Conservation (phyloP, 2,113 vertebrate species). For the Cinclus cinclus region DNA sequence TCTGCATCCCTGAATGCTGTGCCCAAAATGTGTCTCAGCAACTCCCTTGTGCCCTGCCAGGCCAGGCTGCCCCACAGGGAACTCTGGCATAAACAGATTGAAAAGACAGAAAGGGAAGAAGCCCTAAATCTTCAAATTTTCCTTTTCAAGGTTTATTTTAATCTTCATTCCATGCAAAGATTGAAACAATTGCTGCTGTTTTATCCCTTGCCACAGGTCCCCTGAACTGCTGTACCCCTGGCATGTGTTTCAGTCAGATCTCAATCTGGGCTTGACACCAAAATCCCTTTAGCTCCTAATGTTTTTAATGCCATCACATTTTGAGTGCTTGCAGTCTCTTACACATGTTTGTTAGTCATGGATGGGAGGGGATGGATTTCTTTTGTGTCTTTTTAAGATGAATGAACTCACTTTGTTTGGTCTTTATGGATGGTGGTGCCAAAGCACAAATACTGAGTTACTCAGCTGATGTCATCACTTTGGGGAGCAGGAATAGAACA, state of each 20-base stretch:
- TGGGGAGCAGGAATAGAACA: neutral
- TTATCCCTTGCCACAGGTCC: rapidly evolving
- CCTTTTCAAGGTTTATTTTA: neutral
- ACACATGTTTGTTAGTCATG: rapidly evolving
- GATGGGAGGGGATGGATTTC: neutral
- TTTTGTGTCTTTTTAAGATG: neutral
- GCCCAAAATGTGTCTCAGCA: neutral
- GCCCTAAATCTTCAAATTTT: neutral
- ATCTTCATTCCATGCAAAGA: neutral
- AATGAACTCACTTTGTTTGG: neutral
- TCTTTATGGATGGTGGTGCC: neutral
- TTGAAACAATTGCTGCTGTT: neutral
- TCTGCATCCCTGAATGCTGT: neutral
- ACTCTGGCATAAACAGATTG: neutral
- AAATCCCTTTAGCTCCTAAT: neutral
- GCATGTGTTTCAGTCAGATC: neutral
- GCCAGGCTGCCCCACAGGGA: neutral
- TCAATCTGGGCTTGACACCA: neutral
- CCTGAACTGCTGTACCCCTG: neutral
- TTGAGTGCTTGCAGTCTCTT: neutral
- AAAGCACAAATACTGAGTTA: neutral
- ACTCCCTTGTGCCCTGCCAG: neutral
- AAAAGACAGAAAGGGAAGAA: neutral
- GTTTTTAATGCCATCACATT: neutral
- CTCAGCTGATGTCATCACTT: neutral